Evolutionary conservation across 92 coral and sea anemone genomes (phyloP).

Genomic region (Scolanthus callimorphus): DNA sequence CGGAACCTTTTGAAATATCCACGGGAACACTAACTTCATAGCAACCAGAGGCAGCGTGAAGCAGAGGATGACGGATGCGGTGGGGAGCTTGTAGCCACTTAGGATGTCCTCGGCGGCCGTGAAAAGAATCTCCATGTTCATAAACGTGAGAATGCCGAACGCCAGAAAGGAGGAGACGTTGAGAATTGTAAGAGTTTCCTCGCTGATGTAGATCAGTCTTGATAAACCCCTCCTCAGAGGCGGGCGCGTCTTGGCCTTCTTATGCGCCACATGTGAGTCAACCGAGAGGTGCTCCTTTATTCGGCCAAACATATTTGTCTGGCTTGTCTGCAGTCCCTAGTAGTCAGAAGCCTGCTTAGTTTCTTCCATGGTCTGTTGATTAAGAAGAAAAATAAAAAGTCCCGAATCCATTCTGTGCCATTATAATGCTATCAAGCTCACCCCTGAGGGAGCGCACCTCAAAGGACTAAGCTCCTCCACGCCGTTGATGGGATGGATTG

Average conservation of each 20-base stretch:
- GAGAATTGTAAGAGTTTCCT: not conserved
- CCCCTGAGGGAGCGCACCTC: no score
- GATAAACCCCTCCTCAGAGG: not conserved
- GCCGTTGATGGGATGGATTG: no score
- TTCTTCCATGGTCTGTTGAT: no score
- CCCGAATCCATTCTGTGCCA: no score
- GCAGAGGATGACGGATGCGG: conserved; percentile 39
- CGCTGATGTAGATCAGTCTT: not conserved
- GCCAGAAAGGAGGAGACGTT: conserved; percentile 14
- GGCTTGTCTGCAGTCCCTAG: no score
- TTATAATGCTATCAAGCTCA: no score
- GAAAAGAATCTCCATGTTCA: conserved; percentile 54
- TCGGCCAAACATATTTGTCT: no score
- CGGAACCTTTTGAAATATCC: conserved; percentile 52
- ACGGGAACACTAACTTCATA: conserved; percentile 40
- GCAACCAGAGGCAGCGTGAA: conserved; percentile 49
- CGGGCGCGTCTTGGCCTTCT: not conserved
- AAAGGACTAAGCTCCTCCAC: no score
- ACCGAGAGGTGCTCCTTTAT: no score
- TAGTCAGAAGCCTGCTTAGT: no score
- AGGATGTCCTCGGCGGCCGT: conserved; percentile 69
- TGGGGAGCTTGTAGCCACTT: conserved; percentile 53
- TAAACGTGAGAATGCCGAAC: conserved; percentile 51
- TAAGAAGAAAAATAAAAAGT: no score
- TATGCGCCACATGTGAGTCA: not conserved